phyloP scores from a whole-genome alignment of 92 coral and sea anemone species.

The Isaurus tuberculatus region DNA sequence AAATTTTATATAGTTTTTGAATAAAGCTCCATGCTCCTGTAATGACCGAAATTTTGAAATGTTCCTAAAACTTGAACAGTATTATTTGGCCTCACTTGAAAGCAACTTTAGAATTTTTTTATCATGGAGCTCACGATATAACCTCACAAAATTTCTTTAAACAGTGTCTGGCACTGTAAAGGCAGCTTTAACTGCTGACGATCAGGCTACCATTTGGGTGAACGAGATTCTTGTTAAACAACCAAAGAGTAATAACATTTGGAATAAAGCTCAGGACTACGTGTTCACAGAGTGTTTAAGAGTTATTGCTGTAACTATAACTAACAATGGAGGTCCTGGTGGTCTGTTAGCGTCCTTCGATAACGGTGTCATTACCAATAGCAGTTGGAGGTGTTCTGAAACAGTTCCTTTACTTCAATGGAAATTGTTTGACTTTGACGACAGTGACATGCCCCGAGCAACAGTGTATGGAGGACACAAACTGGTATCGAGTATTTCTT shows the following conservation, averaged over 20 bases:
- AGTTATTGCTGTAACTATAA: constrained; percentile 30
- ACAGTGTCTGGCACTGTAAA: background rate
- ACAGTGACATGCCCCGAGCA: constrained; percentile 24
- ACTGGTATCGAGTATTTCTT: background rate
- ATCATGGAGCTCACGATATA: background rate
- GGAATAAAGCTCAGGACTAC: constrained; percentile 24
- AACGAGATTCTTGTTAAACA: background rate
- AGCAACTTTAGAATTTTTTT: too few relatives aligned
- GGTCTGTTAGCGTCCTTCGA: constrained; percentile 26
- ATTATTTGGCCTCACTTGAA: too few relatives aligned
- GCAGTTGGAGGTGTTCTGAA: constrained; percentile 30
- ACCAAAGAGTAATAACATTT: constrained; percentile 5
- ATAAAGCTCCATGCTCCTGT: too few relatives aligned
- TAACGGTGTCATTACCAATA: constrained; percentile 15
- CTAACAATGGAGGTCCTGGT: constrained; percentile 17
- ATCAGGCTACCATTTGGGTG: constrained; percentile 14
- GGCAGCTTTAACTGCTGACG: constrained; percentile 22
- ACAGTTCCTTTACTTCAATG: constrained; percentile 8
- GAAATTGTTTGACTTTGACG: constrained; percentile 8
- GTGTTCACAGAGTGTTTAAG: constrained; percentile 4
- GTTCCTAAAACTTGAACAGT: too few relatives aligned
- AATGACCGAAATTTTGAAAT: too few relatives aligned
- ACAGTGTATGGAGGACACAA: constrained; percentile 10
- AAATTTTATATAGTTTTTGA: too few relatives aligned
- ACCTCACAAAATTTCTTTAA: background rate